Evolutionary conservation across 2,888 invertebrate species (phyloP).

Genomic region (Capitulum mitella): DNA sequence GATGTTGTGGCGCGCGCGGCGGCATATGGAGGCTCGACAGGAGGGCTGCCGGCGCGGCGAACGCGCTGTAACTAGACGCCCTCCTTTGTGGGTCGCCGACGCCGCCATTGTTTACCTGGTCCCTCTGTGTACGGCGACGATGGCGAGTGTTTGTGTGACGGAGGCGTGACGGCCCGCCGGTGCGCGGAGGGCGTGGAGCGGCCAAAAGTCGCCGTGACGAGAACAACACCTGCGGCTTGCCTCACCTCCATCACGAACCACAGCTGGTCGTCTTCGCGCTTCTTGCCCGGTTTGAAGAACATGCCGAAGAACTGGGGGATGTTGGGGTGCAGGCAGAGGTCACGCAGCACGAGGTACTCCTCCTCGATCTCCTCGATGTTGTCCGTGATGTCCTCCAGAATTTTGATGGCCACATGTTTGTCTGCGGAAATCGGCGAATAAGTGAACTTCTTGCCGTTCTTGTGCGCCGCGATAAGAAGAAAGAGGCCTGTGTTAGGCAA

Average conservation of each 20-base stretch:
- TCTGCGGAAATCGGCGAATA: slow-evolving; percentile 39
- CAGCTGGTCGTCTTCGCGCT: slow-evolving; percentile 60
- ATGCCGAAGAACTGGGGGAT: slow-evolving; percentile 67
- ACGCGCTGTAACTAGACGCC: background rate
- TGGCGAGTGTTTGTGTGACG: too few species aligned
- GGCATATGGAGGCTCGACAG: background rate
- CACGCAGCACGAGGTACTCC: slow-evolving; percentile 64
- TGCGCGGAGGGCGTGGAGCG: background rate
- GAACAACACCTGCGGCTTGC: too few species aligned
- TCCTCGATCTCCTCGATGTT: slow-evolving; percentile 76
- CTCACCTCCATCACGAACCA: slow-evolving; percentile 78
- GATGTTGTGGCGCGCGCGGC: too few species aligned
- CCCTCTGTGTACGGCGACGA: background rate
- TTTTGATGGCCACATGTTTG: slow-evolving; percentile 62
- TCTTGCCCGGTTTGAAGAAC: slow-evolving; percentile 57
- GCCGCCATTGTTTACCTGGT: background rate
- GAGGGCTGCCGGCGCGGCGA: too few species aligned
- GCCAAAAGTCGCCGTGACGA: too few species aligned
- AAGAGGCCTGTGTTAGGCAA: background rate
- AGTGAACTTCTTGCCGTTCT: too few species aligned
- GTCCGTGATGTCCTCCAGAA: slow-evolving; percentile 68
- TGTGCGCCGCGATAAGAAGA: too few species aligned
- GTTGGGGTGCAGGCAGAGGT: slow-evolving; percentile 65
- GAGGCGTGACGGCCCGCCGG: too few species aligned
- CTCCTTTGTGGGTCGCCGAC: background rate